Conservation (phyloP, 2,888 invertebrate genomes). For the Troides oblongomaculatus region DNA sequence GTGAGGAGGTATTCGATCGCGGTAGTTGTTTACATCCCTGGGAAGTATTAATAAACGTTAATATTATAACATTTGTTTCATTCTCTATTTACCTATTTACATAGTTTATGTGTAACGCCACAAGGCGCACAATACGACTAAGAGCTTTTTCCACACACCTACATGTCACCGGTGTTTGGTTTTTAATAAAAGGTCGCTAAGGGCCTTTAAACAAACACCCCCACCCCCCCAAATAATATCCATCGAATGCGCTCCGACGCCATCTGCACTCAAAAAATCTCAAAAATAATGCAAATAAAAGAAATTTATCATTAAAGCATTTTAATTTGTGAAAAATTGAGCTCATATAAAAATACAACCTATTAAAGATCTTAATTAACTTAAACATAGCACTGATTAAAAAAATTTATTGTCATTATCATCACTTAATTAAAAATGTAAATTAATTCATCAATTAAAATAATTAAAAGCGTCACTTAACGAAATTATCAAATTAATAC, state of each 20-base stretch:
- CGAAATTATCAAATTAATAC: constrained; percentile 33
- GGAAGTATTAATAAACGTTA: constrained; percentile 38
- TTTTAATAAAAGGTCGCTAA: too few relatives aligned
- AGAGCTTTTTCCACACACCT: too few relatives aligned
- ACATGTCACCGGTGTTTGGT: too few relatives aligned
- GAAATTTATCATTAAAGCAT: constrained; percentile 54
- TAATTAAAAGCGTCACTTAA: constrained; percentile 26
- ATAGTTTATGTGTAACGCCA: neutral
- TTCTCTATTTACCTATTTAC: constrained; percentile 11
- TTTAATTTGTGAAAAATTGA: constrained; percentile 76
- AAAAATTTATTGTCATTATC: constrained; percentile 32
- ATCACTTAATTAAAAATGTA: constrained; percentile 31
- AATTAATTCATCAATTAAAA: constrained; percentile 34
- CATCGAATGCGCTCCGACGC: too few relatives aligned
- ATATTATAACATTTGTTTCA: constrained; percentile 31
- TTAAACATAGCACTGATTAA: constrained; percentile 44
- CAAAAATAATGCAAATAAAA: neutral
- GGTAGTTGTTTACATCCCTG: constrained; percentile 20
- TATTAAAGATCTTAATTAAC: constrained; percentile 39
- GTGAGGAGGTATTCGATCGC: constrained; percentile 25
- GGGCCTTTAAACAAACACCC: too few relatives aligned
- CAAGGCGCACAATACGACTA: too few relatives aligned
- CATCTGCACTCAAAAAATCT: too few relatives aligned
- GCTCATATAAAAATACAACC: constrained; percentile 67
- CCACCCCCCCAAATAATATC: too few relatives aligned